A percentile compares a stretch with the other conserved stretches of the same genome.
Conservation (phyloP, 1,140 invertebrate species). For the Choristoneura fumiferana region DNA sequence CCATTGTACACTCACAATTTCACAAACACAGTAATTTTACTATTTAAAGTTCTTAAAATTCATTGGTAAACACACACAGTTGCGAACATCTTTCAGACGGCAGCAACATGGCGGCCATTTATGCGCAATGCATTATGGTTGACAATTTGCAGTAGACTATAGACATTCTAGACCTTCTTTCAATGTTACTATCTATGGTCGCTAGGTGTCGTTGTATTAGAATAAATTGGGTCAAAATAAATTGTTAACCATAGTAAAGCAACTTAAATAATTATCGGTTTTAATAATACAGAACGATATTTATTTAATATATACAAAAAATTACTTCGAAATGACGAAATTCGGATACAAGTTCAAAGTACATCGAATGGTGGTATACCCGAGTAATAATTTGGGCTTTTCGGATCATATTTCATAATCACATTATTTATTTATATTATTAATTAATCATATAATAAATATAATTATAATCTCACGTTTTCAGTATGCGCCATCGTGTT, state of each 20-base stretch:
- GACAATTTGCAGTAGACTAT: slow-evolving; percentile 75
- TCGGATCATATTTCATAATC: too few relatives aligned
- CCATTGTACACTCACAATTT: slow-evolving; percentile 78
- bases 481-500: slow-evolving; percentile 3
- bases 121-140: slow-evolving; percentile 79
- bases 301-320: too few relatives aligned
- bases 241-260: background rate
- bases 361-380: too few relatives aligned
- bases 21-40: slow-evolving; percentile 77
- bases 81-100: slow-evolving; percentile 79
- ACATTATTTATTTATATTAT: background rate
- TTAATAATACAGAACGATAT: too few relatives aligned
- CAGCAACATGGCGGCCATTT: slow-evolving; percentile 79
- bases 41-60: slow-evolving; percentile 74
- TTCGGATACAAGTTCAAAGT: slow-evolving; percentile 2
- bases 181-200: slow-evolving; percentile 36
- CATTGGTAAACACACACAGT: slow-evolving; percentile 79
- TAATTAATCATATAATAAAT: background rate
- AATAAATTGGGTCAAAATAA: slow-evolving; percentile 3
- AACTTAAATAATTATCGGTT: background rate
- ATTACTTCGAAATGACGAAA: background rate
- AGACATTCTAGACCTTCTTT: slow-evolving; percentile 53
- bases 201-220: slow-evolving; percentile 48
- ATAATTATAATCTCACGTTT: slow-evolving; percentile 10
- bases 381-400: too few relatives aligned